Evolutionary conservation across 2,888 invertebrate genomes (phyloP).

Genomic region (Drosophila pullipes): DNA sequence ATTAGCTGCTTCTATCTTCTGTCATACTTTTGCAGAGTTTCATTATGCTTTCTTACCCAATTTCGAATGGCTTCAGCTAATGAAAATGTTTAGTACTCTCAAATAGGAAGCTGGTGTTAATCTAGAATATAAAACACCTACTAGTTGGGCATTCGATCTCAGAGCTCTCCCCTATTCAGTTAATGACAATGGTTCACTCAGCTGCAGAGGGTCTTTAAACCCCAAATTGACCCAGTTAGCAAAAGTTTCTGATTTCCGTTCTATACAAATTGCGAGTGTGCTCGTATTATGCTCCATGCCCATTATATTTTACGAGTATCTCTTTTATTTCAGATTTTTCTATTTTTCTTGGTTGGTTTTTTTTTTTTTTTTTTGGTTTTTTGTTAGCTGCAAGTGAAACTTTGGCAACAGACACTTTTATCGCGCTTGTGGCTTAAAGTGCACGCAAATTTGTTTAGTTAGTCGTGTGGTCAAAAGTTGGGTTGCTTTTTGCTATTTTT

Average conservation of each 20-base stretch:
- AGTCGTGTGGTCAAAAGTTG: slow-evolving; percentile 45
- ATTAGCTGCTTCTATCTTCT: not conserved
- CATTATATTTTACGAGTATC: slow-evolving; percentile 7
- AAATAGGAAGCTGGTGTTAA: not conserved
- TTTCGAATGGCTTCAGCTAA: not conserved
- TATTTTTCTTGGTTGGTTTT: not conserved
- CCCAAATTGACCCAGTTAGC: slow-evolving; percentile 9
- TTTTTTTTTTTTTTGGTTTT: not conserved
- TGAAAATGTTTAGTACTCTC: not conserved
- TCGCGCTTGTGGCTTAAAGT: slow-evolving; percentile 56
- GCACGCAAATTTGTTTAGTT: slow-evolving; percentile 60
- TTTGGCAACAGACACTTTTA: slow-evolving; percentile 75
- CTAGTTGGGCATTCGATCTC: not conserved
- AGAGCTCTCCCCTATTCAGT: not conserved
- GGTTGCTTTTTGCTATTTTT: slow-evolving; percentile 12
- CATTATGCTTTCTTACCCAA: not conserved
- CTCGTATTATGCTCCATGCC: not conserved
- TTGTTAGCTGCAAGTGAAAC: slow-evolving; percentile 50
- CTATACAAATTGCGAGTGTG: not conserved
- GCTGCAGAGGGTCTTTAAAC: not conserved
- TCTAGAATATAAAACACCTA: not conserved
- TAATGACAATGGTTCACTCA: not conserved
- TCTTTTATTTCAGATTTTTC: not conserved
- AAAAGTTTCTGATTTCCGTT: slow-evolving; percentile 1
- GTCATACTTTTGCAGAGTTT: not conserved